Evolutionary conservation across 2,797 vertebrate genomes (phyloP).

Genomic region (Chelmon rostratus): DNA sequence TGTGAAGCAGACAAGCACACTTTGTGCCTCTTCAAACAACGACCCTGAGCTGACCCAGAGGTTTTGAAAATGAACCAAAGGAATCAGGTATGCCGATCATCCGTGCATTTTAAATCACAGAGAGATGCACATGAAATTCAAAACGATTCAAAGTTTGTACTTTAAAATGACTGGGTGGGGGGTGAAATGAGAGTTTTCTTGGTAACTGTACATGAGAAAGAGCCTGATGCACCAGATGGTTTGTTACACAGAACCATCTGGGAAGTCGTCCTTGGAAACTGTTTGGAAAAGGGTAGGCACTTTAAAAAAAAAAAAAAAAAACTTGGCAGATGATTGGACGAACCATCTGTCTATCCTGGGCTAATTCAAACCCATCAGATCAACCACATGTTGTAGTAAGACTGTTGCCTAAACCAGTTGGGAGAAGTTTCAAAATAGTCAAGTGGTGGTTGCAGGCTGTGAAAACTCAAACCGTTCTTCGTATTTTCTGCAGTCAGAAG

Average conservation of each 20-base stretch:
- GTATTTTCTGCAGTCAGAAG: slow-evolving; percentile 7
- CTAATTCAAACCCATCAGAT: too few species aligned
- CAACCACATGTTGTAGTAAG: too few species aligned
- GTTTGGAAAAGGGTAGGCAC: too few species aligned
- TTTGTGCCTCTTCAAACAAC: slow-evolving; percentile 33
- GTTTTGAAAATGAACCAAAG: slow-evolving; percentile 27
- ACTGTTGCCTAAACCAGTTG: too few species aligned
- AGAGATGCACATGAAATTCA: neutral
- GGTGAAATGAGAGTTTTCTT: slow-evolving; percentile 15
- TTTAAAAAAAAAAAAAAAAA: too few species aligned
- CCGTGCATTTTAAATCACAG: neutral
- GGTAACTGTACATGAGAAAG: slow-evolving; percentile 7
- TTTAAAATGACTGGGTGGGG: slow-evolving; percentile 10
- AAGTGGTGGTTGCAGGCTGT: slow-evolving; percentile 16
- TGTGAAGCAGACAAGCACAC: slow-evolving; percentile 28
- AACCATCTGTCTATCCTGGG: too few species aligned
- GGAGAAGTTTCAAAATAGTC: neutral
- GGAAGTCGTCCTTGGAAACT: too few species aligned
- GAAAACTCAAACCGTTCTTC: slow-evolving; percentile 17
- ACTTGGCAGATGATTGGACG: too few species aligned
- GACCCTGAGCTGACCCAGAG: slow-evolving; percentile 37
- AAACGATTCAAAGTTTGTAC: neutral
- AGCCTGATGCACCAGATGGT: too few species aligned
- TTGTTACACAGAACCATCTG: neutral
- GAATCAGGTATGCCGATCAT: neutral